Base-by-base conservation (phyloP, 1,140 invertebrate genomes). In the Cylas formicarius region DNA sequence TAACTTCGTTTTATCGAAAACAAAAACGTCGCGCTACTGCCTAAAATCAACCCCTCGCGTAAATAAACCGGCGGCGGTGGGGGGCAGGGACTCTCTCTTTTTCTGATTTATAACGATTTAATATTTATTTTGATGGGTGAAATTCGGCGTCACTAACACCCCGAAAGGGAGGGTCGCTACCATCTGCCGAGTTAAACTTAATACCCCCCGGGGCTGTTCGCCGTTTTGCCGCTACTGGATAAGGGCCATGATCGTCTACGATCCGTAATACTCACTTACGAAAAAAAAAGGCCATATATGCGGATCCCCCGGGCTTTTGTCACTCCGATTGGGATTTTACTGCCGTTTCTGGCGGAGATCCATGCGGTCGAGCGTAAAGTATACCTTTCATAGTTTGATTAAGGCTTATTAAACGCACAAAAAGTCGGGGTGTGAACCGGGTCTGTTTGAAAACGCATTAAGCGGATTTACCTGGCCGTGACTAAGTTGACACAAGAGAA, bases 121-220 rank as follows among this genome's bases (percentile, higher is more conserved):
- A 66, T 66, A 66, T 66, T 66, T 66, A 64, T 66, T 64, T 66
- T 66, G 62, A 64, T 64, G 60, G 63, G 61, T 66, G 59, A 63
- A 65, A 65, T 64, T 65, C 62, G 53, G 62, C 64, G 62, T 64
- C 58, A 63, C 62, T 58, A 64, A 64, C 55, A 56, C 56, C 51
- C 51, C 29, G 37, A 44, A 44, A 40, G 19, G 47, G 50, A 56
- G 57, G 56, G 54, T 51, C 29, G 11, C 23, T 34, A 44, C 57
- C 62, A 62, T 58, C 60, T 63, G 60, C 57, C 53, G 51, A 60
- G 56, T 61, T 58, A 58, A 52, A 60, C 56, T 58, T 53, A 56
- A 57, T 57, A 44, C 39, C 53, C 35, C 48, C 49, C 52, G 50
- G 48, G 37, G 44, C 38, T 43, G 51, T 37, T 33, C 22, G 34